Percentiles rank a stretch among this genome's conserved stretches.
Evolutionary conservation across 2,113 vertebrate genomes (phyloP).

Genomic region (Perca flavescens): DNA sequence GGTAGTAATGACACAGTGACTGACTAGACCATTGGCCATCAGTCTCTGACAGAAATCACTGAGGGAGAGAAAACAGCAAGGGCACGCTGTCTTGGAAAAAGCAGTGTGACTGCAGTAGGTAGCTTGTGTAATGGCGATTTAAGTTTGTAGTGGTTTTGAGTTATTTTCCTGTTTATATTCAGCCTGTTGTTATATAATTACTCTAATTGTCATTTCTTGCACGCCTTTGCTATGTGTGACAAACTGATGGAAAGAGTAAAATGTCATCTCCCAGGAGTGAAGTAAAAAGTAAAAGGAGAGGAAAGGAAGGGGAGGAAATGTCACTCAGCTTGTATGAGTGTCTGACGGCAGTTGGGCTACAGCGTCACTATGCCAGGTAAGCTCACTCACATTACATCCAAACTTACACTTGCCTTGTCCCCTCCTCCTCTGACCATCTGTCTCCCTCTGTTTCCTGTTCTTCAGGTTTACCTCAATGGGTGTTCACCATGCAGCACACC

Average conservation of each 20-base stretch:
- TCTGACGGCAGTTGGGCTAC: slow-evolving; percentile 89
- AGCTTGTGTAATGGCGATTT: neutral
- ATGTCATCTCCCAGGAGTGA: slow-evolving; percentile 9
- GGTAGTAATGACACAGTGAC: slow-evolving; percentile 36
- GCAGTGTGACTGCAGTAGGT: neutral
- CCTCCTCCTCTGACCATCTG: neutral
- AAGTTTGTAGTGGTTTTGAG: neutral
- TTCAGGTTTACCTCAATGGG: slow-evolving; percentile 85
- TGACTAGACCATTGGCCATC: neutral
- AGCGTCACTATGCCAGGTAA: slow-evolving; percentile 88
- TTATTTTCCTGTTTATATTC: neutral
- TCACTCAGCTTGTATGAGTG: slow-evolving; percentile 89
- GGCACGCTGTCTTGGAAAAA: neutral
- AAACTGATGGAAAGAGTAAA: slow-evolving; percentile 20
- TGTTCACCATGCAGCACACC: slow-evolving; percentile 84
- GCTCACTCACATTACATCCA: slow-evolving; percentile 3
- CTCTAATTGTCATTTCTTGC: neutral
- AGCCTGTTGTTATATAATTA: neutral
- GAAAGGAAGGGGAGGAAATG: slow-evolving; percentile 76
- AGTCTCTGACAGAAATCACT: slow-evolving; percentile 29
- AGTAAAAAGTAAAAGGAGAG: slow-evolving; percentile 4
- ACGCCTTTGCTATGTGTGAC: neutral
- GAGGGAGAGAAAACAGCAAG: slow-evolving; percentile 13
- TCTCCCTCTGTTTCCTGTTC: neutral
- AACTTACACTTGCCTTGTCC: neutral